These are phyloP conservation scores for Brachionus paranguensis DNA, from an alignment of 1,140 invertebrate species.

Conservation along the genomic window DNA sequence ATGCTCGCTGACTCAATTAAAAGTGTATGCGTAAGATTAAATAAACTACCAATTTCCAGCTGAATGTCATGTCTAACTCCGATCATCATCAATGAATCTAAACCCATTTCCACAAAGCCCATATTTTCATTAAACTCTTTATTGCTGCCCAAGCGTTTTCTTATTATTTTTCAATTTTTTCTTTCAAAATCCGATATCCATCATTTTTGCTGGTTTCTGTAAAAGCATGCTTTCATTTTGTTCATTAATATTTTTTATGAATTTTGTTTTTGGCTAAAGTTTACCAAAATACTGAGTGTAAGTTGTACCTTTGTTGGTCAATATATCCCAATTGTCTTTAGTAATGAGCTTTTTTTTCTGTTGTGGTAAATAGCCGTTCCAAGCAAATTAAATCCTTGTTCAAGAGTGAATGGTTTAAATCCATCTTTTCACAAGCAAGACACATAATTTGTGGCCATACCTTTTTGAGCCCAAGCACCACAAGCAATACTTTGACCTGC, in stretches of 20 bases:
- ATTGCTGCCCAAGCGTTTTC: background rate
- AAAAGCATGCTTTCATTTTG: background rate
- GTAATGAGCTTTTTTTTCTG: background rate
- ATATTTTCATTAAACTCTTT: background rate
- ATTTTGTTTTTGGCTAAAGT: too few relatives aligned
- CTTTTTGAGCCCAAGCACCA: background rate
- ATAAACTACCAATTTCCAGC: background rate
- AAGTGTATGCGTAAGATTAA: background rate
- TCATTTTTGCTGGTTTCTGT: background rate
- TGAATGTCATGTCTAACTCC: background rate
- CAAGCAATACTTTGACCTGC: background rate
- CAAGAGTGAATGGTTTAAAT: background rate
- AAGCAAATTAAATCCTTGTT: background rate
- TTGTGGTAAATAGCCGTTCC: background rate
- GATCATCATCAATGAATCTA: background rate
- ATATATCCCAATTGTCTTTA: background rate
- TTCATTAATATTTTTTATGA: background rate
- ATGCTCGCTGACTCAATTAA: background rate
- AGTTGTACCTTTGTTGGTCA: background rate
- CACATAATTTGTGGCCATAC: background rate
- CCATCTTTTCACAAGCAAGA: background rate
- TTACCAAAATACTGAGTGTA: background rate
- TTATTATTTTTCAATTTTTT: background rate
- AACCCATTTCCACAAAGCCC: background rate
- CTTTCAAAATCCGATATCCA: background rate